Base-by-base conservation (phyloP, 2,888 invertebrate genomes). In the Thecocarcelia acutangulata region DNA sequence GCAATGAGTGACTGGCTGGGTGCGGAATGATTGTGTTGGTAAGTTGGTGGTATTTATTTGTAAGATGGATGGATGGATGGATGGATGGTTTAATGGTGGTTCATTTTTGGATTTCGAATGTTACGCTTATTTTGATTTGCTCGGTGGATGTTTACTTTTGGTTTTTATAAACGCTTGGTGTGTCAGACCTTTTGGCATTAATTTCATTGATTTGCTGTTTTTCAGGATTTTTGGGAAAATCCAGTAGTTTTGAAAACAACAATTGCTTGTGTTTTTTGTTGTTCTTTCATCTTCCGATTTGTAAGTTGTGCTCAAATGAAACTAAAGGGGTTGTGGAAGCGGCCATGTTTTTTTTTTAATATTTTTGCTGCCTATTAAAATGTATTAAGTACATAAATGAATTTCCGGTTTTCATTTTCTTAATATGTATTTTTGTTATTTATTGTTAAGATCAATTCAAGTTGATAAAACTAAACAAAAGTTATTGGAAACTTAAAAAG, bases 101-200 rank as follows among this genome's bases (percentile, higher is more conserved):
- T 74, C 79, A 52, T 40, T 70, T 79, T 59, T 77, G 17, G 59
- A 54, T 73, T 70, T 79, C 48, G 46, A 72, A 80, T 80, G 84
- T 83, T 85, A 88, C 85, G 88, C 86, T 85, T 87, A 87, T 86
- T 88, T 89, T 84, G 88, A 86, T 88, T 85, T 88, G 88, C 88
- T 88, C 86, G 87, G 89, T 88, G 89, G 88, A 88, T 89, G 87
- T 89, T 88, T 88, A 87, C 87, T 88, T 88, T 86, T 85, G 86
- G 79, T 83, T 84, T 86, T 89, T 88, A 88, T 87, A 86, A 86
- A 89, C 88, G 88, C 88, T 87, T 88, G 89, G 88, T 89, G 89
- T 88, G 80, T 82, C 82, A 81, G 80, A 80, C 69, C 63, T 63
- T 73, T 69, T 64, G 70, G 61, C 68, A 48, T 70, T 61, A 64